Percentiles rank a stretch among this genome's conserved stretches.
These are phyloP conservation scores for Cnemophilus loriae DNA, from an alignment of 2,113 vertebrate species.

Conservation along the genomic window DNA sequence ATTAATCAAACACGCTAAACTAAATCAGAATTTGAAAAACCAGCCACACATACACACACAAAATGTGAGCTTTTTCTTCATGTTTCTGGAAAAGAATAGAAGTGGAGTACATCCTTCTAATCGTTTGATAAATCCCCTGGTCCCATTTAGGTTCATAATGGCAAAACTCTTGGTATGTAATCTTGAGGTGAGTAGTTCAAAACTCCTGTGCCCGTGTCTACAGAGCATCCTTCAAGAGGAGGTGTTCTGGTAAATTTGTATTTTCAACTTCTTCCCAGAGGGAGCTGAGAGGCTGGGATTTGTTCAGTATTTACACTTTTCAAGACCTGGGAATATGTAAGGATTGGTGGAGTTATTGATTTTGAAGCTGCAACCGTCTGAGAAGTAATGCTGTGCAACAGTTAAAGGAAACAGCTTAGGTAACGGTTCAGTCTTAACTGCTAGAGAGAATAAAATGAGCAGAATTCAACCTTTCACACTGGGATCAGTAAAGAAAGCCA, in stretches of 20 bases:
- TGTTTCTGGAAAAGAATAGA: not conserved
- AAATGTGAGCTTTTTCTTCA: not conserved
- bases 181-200: not conserved
- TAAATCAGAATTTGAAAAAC: not conserved
- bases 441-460: not conserved
- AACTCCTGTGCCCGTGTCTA: not conserved
- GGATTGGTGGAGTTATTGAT: not conserved
- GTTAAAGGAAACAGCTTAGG: not conserved
- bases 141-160: not conserved
- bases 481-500: not conserved
- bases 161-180: not conserved
- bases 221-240: not conserved
- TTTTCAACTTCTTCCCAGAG: not conserved
- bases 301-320: not conserved
- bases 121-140: not conserved
- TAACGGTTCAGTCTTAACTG: not conserved
- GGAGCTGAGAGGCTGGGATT: not conserved
- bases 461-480: not conserved
- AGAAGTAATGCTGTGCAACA: not conserved
- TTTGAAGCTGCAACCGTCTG: not conserved
- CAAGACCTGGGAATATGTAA: not conserved
- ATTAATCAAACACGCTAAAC: not conserved
- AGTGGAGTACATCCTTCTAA: not conserved
- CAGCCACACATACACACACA: rapidly evolving
- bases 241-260: not conserved